Conservation (phyloP, 1,140 invertebrate genomes). For the Drosophila santomea region DNA sequence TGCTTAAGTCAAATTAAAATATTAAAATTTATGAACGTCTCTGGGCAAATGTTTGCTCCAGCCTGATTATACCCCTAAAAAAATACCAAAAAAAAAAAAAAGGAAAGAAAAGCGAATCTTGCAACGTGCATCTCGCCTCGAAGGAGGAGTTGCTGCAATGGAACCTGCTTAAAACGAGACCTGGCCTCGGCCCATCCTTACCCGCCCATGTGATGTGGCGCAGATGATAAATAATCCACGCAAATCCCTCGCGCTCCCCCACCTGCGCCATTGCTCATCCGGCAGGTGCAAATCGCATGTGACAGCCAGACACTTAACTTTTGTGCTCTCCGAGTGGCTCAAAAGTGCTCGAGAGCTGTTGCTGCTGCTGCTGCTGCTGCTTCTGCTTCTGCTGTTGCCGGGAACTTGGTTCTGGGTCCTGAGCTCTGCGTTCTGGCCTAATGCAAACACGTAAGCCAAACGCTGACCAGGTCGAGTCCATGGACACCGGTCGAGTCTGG, state of each 20-base stretch:
- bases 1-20: slow-evolving; percentile 75
- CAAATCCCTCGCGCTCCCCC: slow-evolving; percentile 56
- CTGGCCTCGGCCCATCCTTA: slow-evolving; percentile 30
- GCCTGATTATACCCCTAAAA: slow-evolving; percentile 39
- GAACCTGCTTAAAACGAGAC: slow-evolving; percentile 73
- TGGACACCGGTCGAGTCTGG: slow-evolving; percentile 14
- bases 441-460: slow-evolving; percentile 74
- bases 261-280: slow-evolving; percentile 72
- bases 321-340: slow-evolving; percentile 63
- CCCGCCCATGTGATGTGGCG: slow-evolving; percentile 54
- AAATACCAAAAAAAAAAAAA: not conserved
- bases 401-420: not conserved
- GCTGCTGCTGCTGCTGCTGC: not conserved
- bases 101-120: slow-evolving; percentile 61
- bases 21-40: slow-evolving; percentile 79
- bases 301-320: slow-evolving; percentile 82
- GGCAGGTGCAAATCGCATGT: slow-evolving; percentile 83
- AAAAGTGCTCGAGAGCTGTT: slow-evolving; percentile 41
- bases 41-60: slow-evolving; percentile 60
- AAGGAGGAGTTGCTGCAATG: slow-evolving; percentile 16
- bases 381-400: too few relatives aligned
- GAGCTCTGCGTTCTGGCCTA: slow-evolving; percentile 37
- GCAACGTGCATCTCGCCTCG: slow-evolving; percentile 66
- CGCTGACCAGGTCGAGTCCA: slow-evolving; percentile 60
- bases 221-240: slow-evolving; percentile 82